Conservation (phyloP, 1,140 invertebrate species). For the Drosophila ironensis region DNA sequence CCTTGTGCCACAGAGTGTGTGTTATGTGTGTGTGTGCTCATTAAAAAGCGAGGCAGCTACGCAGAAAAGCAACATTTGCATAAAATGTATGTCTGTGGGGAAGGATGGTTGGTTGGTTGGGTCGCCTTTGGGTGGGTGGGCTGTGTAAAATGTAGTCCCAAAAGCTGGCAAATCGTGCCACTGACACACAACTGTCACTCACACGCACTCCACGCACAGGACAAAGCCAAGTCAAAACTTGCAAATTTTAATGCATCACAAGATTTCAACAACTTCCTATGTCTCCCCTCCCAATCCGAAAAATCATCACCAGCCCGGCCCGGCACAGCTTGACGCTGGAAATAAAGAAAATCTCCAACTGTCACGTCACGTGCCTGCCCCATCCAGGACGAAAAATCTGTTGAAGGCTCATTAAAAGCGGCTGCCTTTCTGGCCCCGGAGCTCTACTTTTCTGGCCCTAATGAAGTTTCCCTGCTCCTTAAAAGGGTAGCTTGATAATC, state of each 20-base stretch:
- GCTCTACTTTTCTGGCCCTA: slow-evolving; percentile 27
- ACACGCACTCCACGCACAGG: slow-evolving; percentile 15
- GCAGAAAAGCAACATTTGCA: slow-evolving; percentile 73
- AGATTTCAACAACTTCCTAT: slow-evolving; percentile 62
- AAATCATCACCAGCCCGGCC: slow-evolving; percentile 54
- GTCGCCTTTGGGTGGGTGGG: background rate
- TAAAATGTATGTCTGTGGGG: slow-evolving; percentile 34
- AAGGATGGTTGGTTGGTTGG: background rate
- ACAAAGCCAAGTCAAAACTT: slow-evolving; percentile 66
- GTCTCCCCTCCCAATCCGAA: slow-evolving; percentile 24
- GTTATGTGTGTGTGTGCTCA: slow-evolving; percentile 49
- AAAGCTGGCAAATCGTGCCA: slow-evolving; percentile 69
- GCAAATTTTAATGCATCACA: slow-evolving; percentile 79
- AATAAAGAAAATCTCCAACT: slow-evolving; percentile 42
- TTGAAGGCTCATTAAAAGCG: slow-evolving; percentile 60
- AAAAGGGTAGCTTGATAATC: slow-evolving; percentile 28
- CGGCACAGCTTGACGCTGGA: slow-evolving; percentile 25
- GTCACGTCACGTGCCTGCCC: slow-evolving; percentile 41
- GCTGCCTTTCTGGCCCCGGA: slow-evolving; percentile 19
- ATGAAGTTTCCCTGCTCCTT: slow-evolving; percentile 35
- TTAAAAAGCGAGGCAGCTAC: slow-evolving; percentile 73
- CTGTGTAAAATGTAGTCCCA: slow-evolving; percentile 16
- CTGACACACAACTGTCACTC: slow-evolving; percentile 72
- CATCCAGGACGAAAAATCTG: slow-evolving; percentile 12
- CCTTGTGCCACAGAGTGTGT: background rate